phyloP scores from a whole-genome alignment of 1,140 invertebrate genomes.

The Cataglyphis hispanica region DNA sequence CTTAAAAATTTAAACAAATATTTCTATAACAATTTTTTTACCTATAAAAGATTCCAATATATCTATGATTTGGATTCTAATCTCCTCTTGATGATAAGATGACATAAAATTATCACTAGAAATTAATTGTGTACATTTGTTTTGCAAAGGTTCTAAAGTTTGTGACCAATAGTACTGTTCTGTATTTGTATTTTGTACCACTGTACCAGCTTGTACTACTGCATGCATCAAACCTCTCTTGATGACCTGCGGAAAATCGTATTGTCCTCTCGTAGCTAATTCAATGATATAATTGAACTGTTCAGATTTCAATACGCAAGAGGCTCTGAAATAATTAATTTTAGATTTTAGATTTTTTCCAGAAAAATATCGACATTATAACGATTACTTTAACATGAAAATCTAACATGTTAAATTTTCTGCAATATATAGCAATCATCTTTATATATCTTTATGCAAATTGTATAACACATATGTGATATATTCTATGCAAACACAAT shows the following conservation, averaged over 20 bases:
- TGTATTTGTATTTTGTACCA: conserved; percentile 82
- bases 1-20: conserved; percentile 15
- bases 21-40: conserved; percentile 68
- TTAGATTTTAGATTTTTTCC: conserved; percentile 28
- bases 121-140: conserved; percentile 88
- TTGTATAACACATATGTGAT: neutral
- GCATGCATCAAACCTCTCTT: conserved; percentile 87
- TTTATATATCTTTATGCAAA: conserved; percentile 11
- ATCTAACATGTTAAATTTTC: neutral
- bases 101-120: conserved; percentile 88
- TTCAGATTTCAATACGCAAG: conserved; percentile 78
- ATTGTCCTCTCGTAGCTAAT: conserved; percentile 84
- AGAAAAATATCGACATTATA: neutral
- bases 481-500: conserved; percentile 4
- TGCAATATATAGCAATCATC: conserved; percentile 13
- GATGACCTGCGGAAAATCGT: conserved; percentile 85
- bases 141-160: conserved; percentile 89
- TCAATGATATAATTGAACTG: conserved; percentile 82
- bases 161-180: conserved; percentile 86
- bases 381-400: conserved; percentile 15
- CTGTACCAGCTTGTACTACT: conserved; percentile 85
- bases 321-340: conserved; percentile 70
- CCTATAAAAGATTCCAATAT: conserved; percentile 90
- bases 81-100: conserved; percentile 87
- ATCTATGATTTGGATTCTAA: conserved; percentile 89